Base-by-base conservation (phyloP, 2,113 vertebrate genomes). In the Ammodytes dubius region DNA sequence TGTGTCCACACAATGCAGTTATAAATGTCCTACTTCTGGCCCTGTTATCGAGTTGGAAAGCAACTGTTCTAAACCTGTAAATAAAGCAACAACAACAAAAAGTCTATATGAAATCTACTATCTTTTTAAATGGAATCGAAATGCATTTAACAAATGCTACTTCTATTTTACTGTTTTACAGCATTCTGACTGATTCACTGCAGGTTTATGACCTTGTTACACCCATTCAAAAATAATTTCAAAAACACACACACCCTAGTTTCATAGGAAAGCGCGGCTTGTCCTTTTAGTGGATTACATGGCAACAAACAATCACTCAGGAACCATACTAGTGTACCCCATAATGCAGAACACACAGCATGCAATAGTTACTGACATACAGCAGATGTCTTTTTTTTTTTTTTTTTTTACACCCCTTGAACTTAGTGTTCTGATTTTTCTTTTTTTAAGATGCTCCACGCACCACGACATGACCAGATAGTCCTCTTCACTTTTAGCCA, bases 401-500 rank as follows among this genome's bases (percentile, higher is more conserved):
- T 81, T 85, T 82, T 83, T 84, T 80, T 87, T 87, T 56, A 81
- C 56, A 77, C 61, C 59, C 52, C 52, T 89, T 85, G 70, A 87
- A 84, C 53, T 84, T 86, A 73, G 81, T 85, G 81, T 87, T 90
- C 64, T 52, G 63, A 77, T 81, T 88, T 81, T 71, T 58, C 50
- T 15, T 56, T 81, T 83, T 93, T 97, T 98, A 99, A 90, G 98
- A 99, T 17, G 98, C 97, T 95, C 98, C 98, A 68, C 98, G 97
- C 78, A 99, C 98, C 93, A 99, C 99, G 95, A 99, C 98, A 99
- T 99, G 92, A 99, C 97, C 95, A 99, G 94, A 94, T 97, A 99
- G 97, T 99, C 98, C 87, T 99, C 98, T 93, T 99, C 97, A 82
- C 97, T 99, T 97, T 98, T 99, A 95, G 97, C 97, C 95, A 99